Conservation (phyloP, 2,113 vertebrate genomes). For the Cyanoderma ruficeps region DNA sequence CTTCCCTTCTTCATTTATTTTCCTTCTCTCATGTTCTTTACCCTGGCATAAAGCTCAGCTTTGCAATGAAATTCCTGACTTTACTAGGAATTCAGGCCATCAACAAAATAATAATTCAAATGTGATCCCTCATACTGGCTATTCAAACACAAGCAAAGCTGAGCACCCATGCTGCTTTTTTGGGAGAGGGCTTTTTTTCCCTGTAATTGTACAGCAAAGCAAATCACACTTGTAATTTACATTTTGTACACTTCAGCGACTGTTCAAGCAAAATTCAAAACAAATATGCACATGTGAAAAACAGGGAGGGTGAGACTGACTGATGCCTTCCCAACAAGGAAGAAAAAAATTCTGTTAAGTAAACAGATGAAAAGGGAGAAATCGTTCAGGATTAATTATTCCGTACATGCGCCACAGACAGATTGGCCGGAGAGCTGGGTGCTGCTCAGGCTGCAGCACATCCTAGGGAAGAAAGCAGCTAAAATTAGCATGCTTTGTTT, state of each 20-base stretch:
- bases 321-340: conserved; percentile 19
- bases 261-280: conserved; percentile 73
- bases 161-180: conserved; percentile 6
- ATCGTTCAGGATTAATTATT: conserved; percentile 31
- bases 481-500: conserved; percentile 3
- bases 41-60: not conserved
- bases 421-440: not conserved
- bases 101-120: not conserved
- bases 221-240: conserved; percentile 63
- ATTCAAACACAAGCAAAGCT: conserved; percentile 29
- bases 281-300: conserved; percentile 48
- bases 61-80: conserved; percentile 29
- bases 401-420: not conserved
- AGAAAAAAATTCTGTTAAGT: conserved; percentile 39
- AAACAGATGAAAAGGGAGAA: conserved; percentile 54
- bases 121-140: not conserved
- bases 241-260: conserved; percentile 67
- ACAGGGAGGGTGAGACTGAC: not conserved
- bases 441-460: conserved; percentile 11
- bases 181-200: not conserved
- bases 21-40: conserved; percentile 6
- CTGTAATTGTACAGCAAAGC: conserved; percentile 50
- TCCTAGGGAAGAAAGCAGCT: not conserved
- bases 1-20: conserved; percentile 43
- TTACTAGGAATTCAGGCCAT: conserved; percentile 20